Conservation (phyloP, 1,140 invertebrate genomes). For the Heliconius congener region DNA sequence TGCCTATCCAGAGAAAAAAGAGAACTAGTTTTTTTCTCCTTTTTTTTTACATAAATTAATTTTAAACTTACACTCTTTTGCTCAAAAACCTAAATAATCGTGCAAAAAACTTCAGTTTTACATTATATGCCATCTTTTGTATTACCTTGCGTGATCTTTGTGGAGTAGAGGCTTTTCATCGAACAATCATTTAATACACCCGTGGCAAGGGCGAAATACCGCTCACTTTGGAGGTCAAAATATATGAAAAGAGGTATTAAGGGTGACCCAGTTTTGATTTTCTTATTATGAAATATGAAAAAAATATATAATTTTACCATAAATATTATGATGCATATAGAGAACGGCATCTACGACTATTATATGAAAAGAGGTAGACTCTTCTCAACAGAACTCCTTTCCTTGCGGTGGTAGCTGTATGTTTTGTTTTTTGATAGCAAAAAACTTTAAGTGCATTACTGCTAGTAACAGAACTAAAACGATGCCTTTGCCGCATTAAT, state of each 20-base stretch:
- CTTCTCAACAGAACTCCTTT: no score
- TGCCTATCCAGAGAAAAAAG: neutral
- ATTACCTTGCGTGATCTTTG: constrained; percentile 8
- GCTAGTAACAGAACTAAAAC: no score
- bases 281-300: neutral
- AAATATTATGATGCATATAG: no score
- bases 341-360: no score
- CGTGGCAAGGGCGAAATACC: constrained; percentile 14
- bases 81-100: neutral
- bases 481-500: no score
- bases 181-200: neutral
- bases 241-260: neutral
- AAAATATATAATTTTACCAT: no score
- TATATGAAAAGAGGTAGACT: no score
- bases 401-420: no score
- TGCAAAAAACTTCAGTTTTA: constrained; percentile 1
- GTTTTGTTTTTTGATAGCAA: no score
- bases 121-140: neutral
- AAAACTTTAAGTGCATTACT: no score
- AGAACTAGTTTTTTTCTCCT: neutral
- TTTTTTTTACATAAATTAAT: neutral
- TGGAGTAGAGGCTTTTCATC: constrained; percentile 11
- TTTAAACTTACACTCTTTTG: neutral
- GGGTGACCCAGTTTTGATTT: neutral
- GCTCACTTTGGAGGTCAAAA: constrained; percentile 17